Conservation (phyloP, 2,888 invertebrate genomes). For the Ochropacha duplaris region DNA sequence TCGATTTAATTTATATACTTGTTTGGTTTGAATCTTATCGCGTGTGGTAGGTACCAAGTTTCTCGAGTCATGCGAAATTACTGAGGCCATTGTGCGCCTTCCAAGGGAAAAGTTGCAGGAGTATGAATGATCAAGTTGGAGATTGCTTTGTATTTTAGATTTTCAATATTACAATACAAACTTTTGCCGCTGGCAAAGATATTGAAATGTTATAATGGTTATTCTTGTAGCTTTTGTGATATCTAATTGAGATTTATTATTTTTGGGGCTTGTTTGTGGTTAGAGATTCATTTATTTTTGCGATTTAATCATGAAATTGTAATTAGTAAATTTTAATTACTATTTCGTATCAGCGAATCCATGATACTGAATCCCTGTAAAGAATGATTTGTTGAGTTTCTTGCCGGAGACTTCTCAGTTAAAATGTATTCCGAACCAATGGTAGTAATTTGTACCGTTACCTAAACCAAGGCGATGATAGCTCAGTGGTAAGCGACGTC, state of each 20-base stretch:
- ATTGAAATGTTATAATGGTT: constrained; percentile 4
- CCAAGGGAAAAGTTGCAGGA: constrained; percentile 39
- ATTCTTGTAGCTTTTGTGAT: background rate
- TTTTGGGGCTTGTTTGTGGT: too few species aligned
- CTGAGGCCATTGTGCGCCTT: constrained; percentile 34
- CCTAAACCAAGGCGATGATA: too few species aligned
- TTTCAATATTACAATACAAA: constrained; percentile 35
- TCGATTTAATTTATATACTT: constrained; percentile 78
- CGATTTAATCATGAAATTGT: background rate
- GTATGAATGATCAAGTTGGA: constrained; percentile 42
- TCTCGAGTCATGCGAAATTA: constrained; percentile 34
- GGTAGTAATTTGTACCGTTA: too few species aligned
- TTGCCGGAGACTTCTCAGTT: too few species aligned
- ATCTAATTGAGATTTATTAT: background rate
- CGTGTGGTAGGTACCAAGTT: constrained; percentile 25
- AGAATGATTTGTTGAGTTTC: too few species aligned
- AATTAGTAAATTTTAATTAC: too few species aligned
- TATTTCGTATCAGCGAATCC: too few species aligned
- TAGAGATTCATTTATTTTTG: background rate
- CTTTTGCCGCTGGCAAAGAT: constrained; percentile 17
- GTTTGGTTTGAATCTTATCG: constrained; percentile 71
- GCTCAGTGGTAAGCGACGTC: too few species aligned
- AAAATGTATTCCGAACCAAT: too few species aligned
- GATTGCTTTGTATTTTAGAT: constrained; percentile 34
- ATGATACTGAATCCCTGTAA: too few species aligned